Evolutionary conservation across 1,140 invertebrate genomes (phyloP), one percentile per base, ranked within the genome.

Genomic region (Trachymyrmex septentrionalis): DNA sequence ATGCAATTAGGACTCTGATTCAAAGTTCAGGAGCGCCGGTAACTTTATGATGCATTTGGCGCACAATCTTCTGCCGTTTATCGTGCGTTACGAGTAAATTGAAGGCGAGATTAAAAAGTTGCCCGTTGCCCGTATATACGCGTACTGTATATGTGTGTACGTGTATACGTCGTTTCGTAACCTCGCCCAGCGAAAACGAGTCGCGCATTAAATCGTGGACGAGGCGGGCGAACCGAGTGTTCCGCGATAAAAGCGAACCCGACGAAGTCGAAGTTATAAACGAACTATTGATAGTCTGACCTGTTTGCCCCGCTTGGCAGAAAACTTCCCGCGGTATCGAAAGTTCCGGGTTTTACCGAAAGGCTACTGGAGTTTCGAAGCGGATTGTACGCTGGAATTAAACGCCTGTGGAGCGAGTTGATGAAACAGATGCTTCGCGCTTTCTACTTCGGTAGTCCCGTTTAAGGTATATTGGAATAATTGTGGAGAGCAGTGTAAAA

Each of bases 41-140:
- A 84, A 84, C 55, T 84, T 84, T 84, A 84, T 84, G 69, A 84
- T 84, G 55, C 80, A 78, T 76, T 85, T 85, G 48, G 50, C 59
- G 63, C 34, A 59, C 73, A 67, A 78, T 85, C 75, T 78, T 67
- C 73, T 59, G 48, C 75, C 82, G 73, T 66, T 85, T 85, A 67
- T 48, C 59, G 63, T 21, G n/a, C 73, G 59, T 78, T 78, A 78
- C 59, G 59, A 48, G 59, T 85, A 85, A 85, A 78, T 69, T 85
- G 73, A 76, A 77, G 63, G 82, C 82, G 59, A 84, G 82, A 85
- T 85, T 85, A 78, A 85, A 85, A 85, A 85, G 72, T 85, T 85
- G 30, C 61, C 57, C 16, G 73, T 34, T 59, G 27, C 71, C 19
- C 30, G 30, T 30, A n/a, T 30, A n/a, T 34, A 24, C 59, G n/a